Conservation (phyloP, 2,888 invertebrate species). For the Diaphora mendica region DNA sequence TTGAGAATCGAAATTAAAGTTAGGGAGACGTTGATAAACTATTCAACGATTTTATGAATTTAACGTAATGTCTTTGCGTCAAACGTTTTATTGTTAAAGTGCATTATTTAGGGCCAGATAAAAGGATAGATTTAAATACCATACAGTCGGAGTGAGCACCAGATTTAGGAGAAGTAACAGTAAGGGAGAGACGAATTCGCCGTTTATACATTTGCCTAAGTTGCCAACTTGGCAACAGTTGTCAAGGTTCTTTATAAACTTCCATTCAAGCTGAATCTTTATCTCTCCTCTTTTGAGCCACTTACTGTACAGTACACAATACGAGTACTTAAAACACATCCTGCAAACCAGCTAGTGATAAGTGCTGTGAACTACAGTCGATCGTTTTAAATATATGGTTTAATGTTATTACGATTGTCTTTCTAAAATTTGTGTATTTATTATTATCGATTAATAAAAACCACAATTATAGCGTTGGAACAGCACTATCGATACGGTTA, state of each 20-base stretch:
- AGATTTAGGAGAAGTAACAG: background rate
- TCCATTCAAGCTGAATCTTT: background rate
- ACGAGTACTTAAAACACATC: background rate
- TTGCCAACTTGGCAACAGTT: no score
- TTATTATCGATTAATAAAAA: constrained; percentile 2
- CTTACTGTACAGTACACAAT: background rate
- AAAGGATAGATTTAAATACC: background rate
- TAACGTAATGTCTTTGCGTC: background rate
- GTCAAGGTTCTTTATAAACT: background rate
- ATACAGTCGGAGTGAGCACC: background rate
- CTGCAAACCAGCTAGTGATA: background rate
- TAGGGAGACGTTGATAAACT: constrained; percentile 6
- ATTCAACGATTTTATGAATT: background rate
- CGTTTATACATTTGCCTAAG: background rate
- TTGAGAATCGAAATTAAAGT: constrained; percentile 13
- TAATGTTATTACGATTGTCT: background rate
- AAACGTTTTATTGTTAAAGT: background rate
- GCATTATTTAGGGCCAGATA: background rate
- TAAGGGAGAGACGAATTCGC: background rate
- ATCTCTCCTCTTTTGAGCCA: no score
- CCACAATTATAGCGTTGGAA: background rate
- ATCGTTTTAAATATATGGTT: background rate
- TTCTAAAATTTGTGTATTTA: background rate
- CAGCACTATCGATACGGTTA: background rate
- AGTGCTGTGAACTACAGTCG: background rate